Evolutionary conservation across 2,113 vertebrate species (phyloP), one percentile per base, ranked within the genome.

Genomic region (Sorex araneus): DNA sequence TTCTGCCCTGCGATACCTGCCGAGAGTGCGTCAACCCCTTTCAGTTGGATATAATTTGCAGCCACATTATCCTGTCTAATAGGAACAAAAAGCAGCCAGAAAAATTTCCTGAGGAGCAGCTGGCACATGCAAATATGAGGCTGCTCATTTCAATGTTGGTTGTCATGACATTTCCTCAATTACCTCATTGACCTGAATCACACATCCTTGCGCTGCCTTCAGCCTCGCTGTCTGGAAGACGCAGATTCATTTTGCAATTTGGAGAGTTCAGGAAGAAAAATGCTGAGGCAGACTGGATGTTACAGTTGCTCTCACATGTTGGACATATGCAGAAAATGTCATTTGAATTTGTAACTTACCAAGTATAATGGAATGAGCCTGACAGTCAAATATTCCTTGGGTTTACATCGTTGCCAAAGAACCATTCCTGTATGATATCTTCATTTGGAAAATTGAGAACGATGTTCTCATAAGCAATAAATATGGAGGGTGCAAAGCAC

Each of bases 81-180:
- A 57, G 47, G 77, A 91, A 67, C n/a, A 83, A 93, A 95, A 88
- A 89, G 63, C 92, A 93, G 67, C 79, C 80, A 93, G 83, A 75
- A 93, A 71, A 75, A 90, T 81, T 95, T 96, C 85, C 79, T 40
- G 47, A 91, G 69, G 36, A 92, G 77, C 64, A 90, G 73, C 63
- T 91, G 86, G 82, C 73, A 76, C 69, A 67, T 36, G 81, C 79
- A 93, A 77, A 96, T 81, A n/a, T 6, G 69, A 93, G 80, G 63
- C 84, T 91, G 94, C 63, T 94, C 86, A 84, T 96, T 94, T 96
- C 87, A 87, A 93, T 81, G 92, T 84, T 73, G 73, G 86, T 93
- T 94, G 83, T 88, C 92, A 93, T 94, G 94, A 74, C 84, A 70
- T 93, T 95, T 96, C 90, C 47, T 94, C 89, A 86, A 47, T 95